Evolutionary conservation across 1,140 invertebrate species (phyloP).

Genomic region (Nylanderia fulva): DNA sequence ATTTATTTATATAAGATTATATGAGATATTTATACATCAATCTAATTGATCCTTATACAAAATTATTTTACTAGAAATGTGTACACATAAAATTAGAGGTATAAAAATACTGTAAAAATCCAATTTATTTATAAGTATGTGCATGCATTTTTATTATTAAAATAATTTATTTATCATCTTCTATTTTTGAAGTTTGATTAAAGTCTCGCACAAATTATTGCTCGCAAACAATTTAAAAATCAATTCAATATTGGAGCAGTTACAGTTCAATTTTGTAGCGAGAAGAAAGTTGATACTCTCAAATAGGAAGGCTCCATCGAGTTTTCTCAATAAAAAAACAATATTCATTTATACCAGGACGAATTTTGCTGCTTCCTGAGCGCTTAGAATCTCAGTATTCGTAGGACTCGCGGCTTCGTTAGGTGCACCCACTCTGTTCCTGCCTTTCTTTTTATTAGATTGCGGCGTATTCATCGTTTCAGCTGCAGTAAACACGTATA

Average conservation of each 20-base stretch:
- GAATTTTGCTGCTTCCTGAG: constrained; percentile 80
- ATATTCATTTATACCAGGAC: constrained; percentile 77
- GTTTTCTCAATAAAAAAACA: not conserved
- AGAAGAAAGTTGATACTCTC: not conserved
- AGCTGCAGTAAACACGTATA: not conserved
- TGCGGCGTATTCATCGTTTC: constrained; percentile 79
- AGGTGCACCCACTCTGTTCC: constrained; percentile 78
- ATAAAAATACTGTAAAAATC: too few species aligned
- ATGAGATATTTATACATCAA: not conserved
- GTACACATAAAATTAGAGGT: not conserved
- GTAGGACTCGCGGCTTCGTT: constrained; percentile 71
- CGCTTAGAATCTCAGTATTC: constrained; percentile 76
- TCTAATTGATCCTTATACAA: not conserved
- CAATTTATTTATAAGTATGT: too few species aligned
- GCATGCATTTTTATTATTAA: too few species aligned
- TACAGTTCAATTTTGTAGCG: not conserved
- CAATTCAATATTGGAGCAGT: not conserved
- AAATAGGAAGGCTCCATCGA: too few species aligned
- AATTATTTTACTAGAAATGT: not conserved
- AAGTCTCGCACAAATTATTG: not conserved
- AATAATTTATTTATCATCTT: not conserved
- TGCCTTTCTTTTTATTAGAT: constrained; percentile 83
- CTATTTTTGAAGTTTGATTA: not conserved
- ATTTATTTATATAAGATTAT: too few species aligned
- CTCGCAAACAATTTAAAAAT: not conserved